phyloP scores from a whole-genome alignment of 2,113 vertebrate species.

The Apistogramma diplotaenia region DNA sequence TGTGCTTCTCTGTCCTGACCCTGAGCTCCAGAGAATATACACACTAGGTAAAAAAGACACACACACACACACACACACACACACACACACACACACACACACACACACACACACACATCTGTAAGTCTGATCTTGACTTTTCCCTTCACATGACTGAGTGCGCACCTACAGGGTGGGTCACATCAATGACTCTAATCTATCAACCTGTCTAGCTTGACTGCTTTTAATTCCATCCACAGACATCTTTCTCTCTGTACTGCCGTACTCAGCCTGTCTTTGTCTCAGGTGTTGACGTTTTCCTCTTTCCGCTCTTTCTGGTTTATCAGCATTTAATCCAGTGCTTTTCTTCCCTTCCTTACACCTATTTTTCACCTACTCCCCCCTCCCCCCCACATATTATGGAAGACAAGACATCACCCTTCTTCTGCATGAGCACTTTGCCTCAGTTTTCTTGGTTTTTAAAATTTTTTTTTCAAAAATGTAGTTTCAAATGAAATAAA shows the following conservation, averaged over 20 bases:
- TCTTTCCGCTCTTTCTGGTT: not conserved
- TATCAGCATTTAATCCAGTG: not conserved
- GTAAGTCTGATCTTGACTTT: conserved; percentile 8
- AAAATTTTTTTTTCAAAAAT: not conserved
- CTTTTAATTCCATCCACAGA: conserved; percentile 43
- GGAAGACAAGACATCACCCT: not conserved
- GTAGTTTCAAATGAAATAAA: not conserved
- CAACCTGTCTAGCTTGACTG: conserved; percentile 47
- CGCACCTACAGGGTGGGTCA: conserved; percentile 39
- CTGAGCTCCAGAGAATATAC: no score
- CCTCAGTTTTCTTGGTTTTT: not conserved
- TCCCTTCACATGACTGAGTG: conserved; percentile 29
- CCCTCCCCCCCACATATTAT: not conserved
- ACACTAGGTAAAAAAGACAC: no score
- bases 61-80: no score
- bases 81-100: no score
- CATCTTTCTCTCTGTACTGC: not conserved
- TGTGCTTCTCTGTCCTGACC: no score
- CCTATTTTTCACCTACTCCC: not conserved
- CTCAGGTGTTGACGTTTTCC: not conserved
- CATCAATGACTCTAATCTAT: conserved; percentile 56
- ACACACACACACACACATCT: not conserved
- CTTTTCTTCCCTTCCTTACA: not conserved
- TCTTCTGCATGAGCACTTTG: not conserved
- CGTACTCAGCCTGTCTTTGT: not conserved